Base-by-base conservation (phyloP, 2,113 vertebrate species). In the Amphiprion percula region DNA sequence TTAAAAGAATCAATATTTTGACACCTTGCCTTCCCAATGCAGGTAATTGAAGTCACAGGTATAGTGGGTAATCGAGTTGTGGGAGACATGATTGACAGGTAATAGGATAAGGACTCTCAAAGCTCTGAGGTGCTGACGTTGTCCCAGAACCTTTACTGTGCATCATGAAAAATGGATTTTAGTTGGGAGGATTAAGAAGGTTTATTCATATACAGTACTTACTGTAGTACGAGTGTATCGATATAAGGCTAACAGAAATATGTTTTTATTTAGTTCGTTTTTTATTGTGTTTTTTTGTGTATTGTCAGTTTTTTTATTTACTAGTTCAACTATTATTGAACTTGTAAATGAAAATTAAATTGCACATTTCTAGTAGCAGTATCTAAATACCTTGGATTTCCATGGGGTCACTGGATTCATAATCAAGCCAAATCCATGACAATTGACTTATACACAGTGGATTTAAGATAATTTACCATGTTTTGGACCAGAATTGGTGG, bases 1-100 rank as follows among this genome's bases (percentile, higher is more conserved):
- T 91, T 88, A 93, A 90, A 82, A 63, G 76, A 91, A 90, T 94
- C 92, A 89, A 91, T 92, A 87, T 88, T 91, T 90, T 92, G 91
- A 92, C 91, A 91, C 83, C 33, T 80, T 71, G 77, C 72, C 75
- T 85, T 89, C 41, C 56, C 71, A 56, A 23, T 77, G 81, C 46
- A 82, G 74, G 86, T 90, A 87, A 90, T 89, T 85, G 70, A 87
- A 85, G 88, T 88, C 73, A 81, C 77, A 74, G 79, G 81, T 83
- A 73, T 41, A 15, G 82, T 59, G 68, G 67, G 75, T 86, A 82
- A 91, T 85, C 41, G 63, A 77, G 86, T 82, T 73, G 73, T 28
- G 39, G 65, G 65, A 46, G 60, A 69, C 62, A 61, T 72, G 87
- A 90, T 84, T 87, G 90, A 86, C 82, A 87, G 70, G 74, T 90